Evolutionary conservation across 2,888 invertebrate genomes (phyloP).

Genomic region (Gastracanthus pulcherrimus): DNA sequence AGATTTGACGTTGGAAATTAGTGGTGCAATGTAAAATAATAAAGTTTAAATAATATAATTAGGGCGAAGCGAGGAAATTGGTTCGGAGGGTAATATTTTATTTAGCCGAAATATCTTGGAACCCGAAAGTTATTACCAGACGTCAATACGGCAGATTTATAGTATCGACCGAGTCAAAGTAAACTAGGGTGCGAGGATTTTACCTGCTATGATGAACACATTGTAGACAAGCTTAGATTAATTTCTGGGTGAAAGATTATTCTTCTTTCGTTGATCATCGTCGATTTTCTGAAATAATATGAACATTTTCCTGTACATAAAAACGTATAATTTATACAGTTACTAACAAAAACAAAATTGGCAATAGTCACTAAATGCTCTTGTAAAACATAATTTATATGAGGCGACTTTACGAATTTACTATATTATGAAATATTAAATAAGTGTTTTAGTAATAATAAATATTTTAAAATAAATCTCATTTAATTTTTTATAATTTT

Average conservation of each 20-base stretch:
- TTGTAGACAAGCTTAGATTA: neutral
- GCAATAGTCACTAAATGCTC: no score
- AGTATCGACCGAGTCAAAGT: constrained; percentile 54
- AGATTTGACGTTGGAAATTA: neutral
- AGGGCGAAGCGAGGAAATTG: neutral
- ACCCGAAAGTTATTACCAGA: constrained; percentile 50
- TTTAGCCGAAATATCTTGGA: constrained; percentile 13
- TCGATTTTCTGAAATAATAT: no score
- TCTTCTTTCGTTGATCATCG: no score
- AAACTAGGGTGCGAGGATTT: neutral
- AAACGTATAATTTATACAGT: no score
- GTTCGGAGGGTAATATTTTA: constrained; percentile 44
- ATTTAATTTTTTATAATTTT: no score
- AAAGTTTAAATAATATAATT: neutral
- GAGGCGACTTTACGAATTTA: no score
- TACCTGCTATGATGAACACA: neutral
- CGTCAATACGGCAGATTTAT: constrained; percentile 56
- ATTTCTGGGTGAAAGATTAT: neutral
- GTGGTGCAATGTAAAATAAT: neutral
- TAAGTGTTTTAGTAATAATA: no score
- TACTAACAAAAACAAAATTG: no score
- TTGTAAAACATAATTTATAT: no score
- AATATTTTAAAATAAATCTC: no score
- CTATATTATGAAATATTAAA: no score
- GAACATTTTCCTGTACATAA: no score